Evolutionary conservation across 2,113 vertebrate species (phyloP).

Genomic region (Calyptomena viridis): DNA sequence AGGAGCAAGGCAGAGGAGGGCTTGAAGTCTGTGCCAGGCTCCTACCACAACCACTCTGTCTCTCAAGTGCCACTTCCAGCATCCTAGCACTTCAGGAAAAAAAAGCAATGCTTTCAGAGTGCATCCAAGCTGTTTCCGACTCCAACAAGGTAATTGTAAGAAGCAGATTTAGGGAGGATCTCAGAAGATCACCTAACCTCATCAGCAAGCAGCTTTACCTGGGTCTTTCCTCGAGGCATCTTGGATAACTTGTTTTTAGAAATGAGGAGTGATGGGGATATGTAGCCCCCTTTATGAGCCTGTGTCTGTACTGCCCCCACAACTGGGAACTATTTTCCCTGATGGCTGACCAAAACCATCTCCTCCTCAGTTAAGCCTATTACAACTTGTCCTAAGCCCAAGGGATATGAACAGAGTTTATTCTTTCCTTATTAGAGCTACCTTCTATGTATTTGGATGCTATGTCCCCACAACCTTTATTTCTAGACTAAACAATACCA

Average conservation of each 20-base stretch:
- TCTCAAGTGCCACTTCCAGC: neutral
- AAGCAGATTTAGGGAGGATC: neutral
- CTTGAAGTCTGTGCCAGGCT: neutral
- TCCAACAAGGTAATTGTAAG: rapidly evolving
- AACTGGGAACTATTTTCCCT: neutral
- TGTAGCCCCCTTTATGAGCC: neutral
- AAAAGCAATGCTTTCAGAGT: rapidly evolving
- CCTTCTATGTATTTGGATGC: constrained; percentile 34
- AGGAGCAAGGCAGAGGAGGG: neutral
- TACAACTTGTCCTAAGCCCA: constrained; percentile 11
- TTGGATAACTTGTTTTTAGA: neutral
- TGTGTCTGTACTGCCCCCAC: neutral
- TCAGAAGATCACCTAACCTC: neutral
- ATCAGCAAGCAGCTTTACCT: neutral
- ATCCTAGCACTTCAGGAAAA: neutral
- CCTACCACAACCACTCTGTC: neutral
- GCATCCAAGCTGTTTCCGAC: neutral
- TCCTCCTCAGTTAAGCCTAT: neutral
- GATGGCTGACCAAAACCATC: neutral
- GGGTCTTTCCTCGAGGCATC: neutral
- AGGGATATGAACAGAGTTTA: constrained; percentile 14
- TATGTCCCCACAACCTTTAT: neutral
- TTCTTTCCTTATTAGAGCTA: constrained; percentile 1
- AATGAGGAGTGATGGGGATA: neutral
- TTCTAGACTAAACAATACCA: constrained; percentile 50